Evolutionary conservation across 2,113 vertebrate species (phyloP), one percentile per base, ranked within the genome.

Genomic region (Lates calcarifer): DNA sequence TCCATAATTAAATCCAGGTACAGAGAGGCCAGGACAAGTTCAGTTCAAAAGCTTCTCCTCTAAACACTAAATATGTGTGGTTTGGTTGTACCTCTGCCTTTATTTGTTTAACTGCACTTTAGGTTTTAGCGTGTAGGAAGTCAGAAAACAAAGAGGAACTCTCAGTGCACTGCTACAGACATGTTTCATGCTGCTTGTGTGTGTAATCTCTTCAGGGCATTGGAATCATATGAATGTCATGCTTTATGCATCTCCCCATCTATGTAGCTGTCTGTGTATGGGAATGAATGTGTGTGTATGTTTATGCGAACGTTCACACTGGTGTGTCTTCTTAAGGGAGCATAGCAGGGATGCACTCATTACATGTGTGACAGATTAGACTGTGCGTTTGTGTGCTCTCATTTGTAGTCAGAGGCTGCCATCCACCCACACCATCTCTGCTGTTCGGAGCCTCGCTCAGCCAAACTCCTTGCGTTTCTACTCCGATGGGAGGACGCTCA

Each of bases 341-440:
- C 39, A 22, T 67, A 39, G 73, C 64, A 12, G 62, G 33, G 76
- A 86, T 12, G 37, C 31, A 49, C 78, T 89, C 83, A 81, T 90
- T 87, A 84, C 82, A 81, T 66, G 87, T 77, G 82, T 84, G 85
- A 88, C 62, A 29, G 79, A 90, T 89, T 72, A 81, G 70, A 33
- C 57, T 53, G 66, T 29, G 74, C n/a, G 26, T 74, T 84, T 75
- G 63, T 69, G 79, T 35, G 74, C 72, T 79, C 84, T 92, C 87
- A 93, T 95, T 93, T 93, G 90, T 89, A 93, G 89, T 94, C 93
- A 63, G 83, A 80, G 57, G 68, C 66, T 74, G 89, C 65, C 79
- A n/a, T 83, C 90, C 85, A 31, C 89, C 90, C 90, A 88, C 90
- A 81, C 74, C 64, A 47, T 83, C 87, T 72, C 79, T 60, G 64